phyloP scores from a whole-genome alignment of 2,113 vertebrate genomes.

The Apistogramma diplotaenia region DNA sequence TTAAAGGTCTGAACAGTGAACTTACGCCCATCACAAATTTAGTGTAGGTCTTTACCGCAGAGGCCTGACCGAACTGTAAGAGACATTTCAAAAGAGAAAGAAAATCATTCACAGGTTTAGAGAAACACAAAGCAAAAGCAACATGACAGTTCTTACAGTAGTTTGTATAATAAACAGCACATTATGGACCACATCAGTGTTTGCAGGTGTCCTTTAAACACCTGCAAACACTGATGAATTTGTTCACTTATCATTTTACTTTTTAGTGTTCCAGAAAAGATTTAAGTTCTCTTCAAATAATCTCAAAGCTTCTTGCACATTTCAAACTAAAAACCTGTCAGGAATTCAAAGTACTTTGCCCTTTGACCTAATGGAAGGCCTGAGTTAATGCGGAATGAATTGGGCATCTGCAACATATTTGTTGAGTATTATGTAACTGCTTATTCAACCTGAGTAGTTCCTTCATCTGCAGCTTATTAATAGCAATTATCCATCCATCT shows the following conservation, averaged over 20 bases:
- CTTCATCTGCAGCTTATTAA: no score
- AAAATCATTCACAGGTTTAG: not conserved
- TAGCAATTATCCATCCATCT: no score
- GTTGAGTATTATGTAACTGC: no score
- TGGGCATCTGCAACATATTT: no score
- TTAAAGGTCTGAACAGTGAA: not conserved
- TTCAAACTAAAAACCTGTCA: no score
- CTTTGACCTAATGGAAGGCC: no score
- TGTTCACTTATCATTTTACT: not conserved
- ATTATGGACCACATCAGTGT: not conserved
- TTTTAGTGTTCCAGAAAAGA: not conserved
- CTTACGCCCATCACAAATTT: constrained; percentile 90
- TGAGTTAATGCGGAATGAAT: no score
- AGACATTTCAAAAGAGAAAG: constrained; percentile 5
- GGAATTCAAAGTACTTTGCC: no score
- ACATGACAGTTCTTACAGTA: not conserved
- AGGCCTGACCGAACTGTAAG: constrained; percentile 85
- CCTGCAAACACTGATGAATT: not conserved
- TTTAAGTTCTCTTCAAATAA: no score
- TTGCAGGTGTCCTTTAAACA: not conserved
- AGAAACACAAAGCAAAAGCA: not conserved
- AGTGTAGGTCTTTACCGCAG: constrained; percentile 87
- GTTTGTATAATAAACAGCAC: not conserved
- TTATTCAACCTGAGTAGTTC: no score
- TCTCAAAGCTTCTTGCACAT: no score